These are phyloP conservation scores for Hyposmocoma kahamanoa DNA, from an alignment of 1,140 invertebrate species.

Conservation along the genomic window DNA sequence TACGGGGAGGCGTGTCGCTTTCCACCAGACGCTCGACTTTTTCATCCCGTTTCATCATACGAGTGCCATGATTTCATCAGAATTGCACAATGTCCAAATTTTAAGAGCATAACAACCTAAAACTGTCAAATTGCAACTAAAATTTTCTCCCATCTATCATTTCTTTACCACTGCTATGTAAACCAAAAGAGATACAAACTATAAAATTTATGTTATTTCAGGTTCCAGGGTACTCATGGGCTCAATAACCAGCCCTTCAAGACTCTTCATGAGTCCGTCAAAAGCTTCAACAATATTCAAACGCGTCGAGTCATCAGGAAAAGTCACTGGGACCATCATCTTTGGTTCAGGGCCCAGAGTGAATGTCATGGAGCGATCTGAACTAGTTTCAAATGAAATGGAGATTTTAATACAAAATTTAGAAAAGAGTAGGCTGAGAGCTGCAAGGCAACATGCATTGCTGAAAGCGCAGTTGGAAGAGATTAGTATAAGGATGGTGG, in stretches of 20 bases:
- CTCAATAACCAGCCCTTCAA: slow-evolving; percentile 40
- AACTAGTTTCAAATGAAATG: slow-evolving; percentile 64
- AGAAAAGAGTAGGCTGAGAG: slow-evolving; percentile 31
- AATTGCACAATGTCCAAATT: too few species aligned
- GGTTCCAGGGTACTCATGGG: too few species aligned
- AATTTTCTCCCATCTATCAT: too few species aligned
- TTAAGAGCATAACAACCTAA: too few species aligned
- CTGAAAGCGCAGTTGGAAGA: slow-evolving; percentile 70
- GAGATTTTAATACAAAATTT: slow-evolving; percentile 53
- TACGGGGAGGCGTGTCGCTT: too few species aligned
- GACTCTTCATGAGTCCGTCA: slow-evolving; percentile 46
- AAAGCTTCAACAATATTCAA: slow-evolving; percentile 30
- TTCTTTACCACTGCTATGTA: too few species aligned
- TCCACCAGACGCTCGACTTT: too few species aligned
- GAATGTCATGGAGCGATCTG: slow-evolving; percentile 59
- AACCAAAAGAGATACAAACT: too few species aligned
- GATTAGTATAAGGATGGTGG: slow-evolving; percentile 54
- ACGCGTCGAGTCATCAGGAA: slow-evolving; percentile 48
- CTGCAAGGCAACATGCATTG: slow-evolving; percentile 42
- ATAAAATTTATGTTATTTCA: too few species aligned
- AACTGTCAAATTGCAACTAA: too few species aligned
- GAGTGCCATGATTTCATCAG: too few species aligned
- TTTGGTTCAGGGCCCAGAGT: slow-evolving; percentile 47
- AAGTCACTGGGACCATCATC: slow-evolving; percentile 41
- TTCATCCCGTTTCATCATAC: too few species aligned